Base-by-base conservation (phyloP, 2,797 vertebrate genomes). In the Erethizon dorsatum region DNA sequence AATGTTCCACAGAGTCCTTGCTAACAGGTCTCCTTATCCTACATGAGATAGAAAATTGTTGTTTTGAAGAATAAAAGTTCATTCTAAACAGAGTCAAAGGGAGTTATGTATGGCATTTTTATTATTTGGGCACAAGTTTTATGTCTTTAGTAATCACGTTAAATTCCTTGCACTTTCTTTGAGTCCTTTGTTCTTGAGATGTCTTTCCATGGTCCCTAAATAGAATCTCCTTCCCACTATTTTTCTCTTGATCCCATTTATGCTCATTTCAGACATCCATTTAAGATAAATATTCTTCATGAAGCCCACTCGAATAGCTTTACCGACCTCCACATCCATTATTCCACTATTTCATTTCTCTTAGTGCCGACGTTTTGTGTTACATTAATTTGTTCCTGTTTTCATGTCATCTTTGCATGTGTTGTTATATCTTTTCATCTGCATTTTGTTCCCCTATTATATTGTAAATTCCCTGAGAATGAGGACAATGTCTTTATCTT, bases 341-440 rank as follows among this genome's bases (percentile, higher is more conserved):
- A 95, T 95, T 83, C 78, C 79, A 97, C 96, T 79, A 86, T 95
- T 89, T 91, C 26, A 73, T 91, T 97, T 94, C 94, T 97, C 77
- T 97, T 88, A 94, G 50, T 0, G 0, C 50, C 90, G 71, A 87
- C 67, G 87, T 87, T 95, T 91, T 97, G 89, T 78, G 65, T 94
- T 96, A 65, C 71, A 90, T 97, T 97, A 98, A 97, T 98, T 98
- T 97, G 97, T 97, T 90, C 77, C 80, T 97, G 91, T 96, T 96
- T 96, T 97, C 87, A 96, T 96, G 93, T 97, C 93, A 28, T 96
- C 96, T 96, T 96, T 97, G 93, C 90, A 79, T 94, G 90, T 95
- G 97, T 94, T 98, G 94, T 98, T 97, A 85, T 93, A 95, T 80
- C 97, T 98, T 98, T 97, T 98, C 97, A 97, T 97, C 90, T 90